A percentile compares a stretch with the other conserved stretches of the same genome.
Conservation (phyloP, 2,888 invertebrate species). For the Tethea ocularis region DNA sequence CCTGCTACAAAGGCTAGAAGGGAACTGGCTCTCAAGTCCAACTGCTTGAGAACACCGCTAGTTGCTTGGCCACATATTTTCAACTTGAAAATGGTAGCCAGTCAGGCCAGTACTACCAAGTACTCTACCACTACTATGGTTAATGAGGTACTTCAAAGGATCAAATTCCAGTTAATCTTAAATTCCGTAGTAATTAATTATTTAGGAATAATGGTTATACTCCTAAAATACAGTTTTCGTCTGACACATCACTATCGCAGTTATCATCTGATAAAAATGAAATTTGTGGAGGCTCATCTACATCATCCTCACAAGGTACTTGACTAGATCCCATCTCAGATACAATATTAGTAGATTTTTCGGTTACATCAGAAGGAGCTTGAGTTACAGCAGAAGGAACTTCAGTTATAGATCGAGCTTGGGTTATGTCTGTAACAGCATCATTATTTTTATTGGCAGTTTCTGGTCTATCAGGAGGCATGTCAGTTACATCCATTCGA, state of each 20-base stretch:
- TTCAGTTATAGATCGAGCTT: not conserved
- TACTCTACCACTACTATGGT: no score
- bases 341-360: not conserved
- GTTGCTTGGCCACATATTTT: no score
- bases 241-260: conserved; percentile 12
- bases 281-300: conserved; percentile 6
- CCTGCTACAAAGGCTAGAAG: no score
- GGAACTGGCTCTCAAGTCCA: no score
- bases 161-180: not conserved
- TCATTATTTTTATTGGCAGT: not conserved
- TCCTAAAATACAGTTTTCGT: conserved; percentile 51
- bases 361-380: not conserved
- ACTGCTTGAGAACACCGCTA: no score
- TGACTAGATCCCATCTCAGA: not conserved
- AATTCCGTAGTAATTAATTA: not conserved
- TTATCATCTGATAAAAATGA: conserved; percentile 15
- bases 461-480: not conserved
- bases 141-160: no score
- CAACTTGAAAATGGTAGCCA: no score
- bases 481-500: not conserved
- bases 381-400: not conserved
- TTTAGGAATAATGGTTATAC: conserved; percentile 26
- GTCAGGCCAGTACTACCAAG: no score
- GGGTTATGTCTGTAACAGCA: conserved; percentile 7
- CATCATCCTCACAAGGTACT: not conserved